Conservation (phyloP, 1,140 invertebrate genomes). For the Drosophila tristis region DNA sequence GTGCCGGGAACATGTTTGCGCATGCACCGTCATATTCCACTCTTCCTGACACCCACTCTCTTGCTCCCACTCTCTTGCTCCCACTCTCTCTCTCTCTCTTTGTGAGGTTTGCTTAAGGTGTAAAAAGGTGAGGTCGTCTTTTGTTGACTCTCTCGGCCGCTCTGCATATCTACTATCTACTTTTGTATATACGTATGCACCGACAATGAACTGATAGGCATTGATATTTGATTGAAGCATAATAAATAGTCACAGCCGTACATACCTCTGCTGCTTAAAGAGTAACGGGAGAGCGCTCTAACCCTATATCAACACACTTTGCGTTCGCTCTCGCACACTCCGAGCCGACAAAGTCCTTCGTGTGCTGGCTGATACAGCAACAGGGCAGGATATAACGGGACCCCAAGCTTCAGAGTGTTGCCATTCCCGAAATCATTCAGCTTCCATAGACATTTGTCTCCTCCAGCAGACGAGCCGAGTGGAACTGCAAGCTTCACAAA, state of each 20-base stretch:
- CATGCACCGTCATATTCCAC: slow-evolving; percentile 10
- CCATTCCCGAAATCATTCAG: slow-evolving; percentile 29
- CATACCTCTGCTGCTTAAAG: background rate
- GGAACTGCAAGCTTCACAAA: background rate
- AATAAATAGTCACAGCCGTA: too few species aligned
- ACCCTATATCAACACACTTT: too few species aligned
- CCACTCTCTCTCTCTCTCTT: background rate
- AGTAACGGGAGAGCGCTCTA: slow-evolving; percentile 8
- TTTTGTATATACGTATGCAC: background rate
- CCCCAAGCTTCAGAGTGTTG: slow-evolving; percentile 15
- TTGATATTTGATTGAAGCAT: too few species aligned
- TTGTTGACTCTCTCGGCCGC: background rate
- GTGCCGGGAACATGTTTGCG: slow-evolving; percentile 10
- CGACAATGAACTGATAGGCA: too few species aligned
- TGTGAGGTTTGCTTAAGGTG: too few species aligned
- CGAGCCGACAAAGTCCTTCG: slow-evolving; percentile 23
- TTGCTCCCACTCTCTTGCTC: background rate
- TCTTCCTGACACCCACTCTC: slow-evolving; percentile 13
- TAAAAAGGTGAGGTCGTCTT: too few species aligned
- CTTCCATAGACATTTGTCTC: slow-evolving; percentile 2
- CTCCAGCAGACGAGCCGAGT: background rate
- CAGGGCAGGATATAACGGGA: slow-evolving; percentile 42
- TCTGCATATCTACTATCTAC: background rate
- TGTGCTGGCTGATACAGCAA: slow-evolving; percentile 27
- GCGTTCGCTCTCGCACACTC: too few species aligned